phyloP scores from a whole-genome alignment of 2,797 vertebrate genomes.

The Phalloptychus januarius region DNA sequence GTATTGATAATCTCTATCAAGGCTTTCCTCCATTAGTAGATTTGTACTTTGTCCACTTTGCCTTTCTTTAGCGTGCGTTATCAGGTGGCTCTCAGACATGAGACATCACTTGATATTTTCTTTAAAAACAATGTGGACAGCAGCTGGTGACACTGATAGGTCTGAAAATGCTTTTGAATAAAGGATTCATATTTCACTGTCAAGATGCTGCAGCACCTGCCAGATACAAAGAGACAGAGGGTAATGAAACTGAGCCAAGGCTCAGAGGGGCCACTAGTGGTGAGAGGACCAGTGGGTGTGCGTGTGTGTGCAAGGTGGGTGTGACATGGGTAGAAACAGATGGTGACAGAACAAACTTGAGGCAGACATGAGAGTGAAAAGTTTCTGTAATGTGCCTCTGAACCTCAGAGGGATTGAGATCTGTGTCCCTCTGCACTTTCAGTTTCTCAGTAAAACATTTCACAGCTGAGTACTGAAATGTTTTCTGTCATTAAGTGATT shows the following conservation, averaged over 20 bases:
- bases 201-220: slow-evolving; percentile 23
- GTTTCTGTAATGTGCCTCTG: slow-evolving; percentile 31
- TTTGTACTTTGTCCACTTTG: neutral
- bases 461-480: neutral
- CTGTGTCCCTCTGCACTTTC: slow-evolving; percentile 19
- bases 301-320: slow-evolving; percentile 2
- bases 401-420: slow-evolving; percentile 35
- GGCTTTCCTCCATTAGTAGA: neutral
- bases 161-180: slow-evolving; percentile 33
- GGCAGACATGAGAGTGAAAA: neutral
- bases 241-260: slow-evolving; percentile 27
- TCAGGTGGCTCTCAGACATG: neutral
- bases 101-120: neutral
- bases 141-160: slow-evolving; percentile 16
- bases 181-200: slow-evolving; percentile 47
- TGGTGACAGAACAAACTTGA: slow-evolving; percentile 41
- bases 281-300: slow-evolving; percentile 14
- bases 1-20: neutral
- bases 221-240: slow-evolving; percentile 12
- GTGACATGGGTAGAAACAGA: slow-evolving; percentile 39
- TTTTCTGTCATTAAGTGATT: neutral
- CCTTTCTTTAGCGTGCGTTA: neutral
- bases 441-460: slow-evolving; percentile 11
- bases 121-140: slow-evolving; percentile 10
- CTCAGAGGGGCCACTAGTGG: slow-evolving; percentile 35